Percentiles rank a stretch among this genome's conserved stretches.
phyloP scores from a whole-genome alignment of 2,113 vertebrate species.

The Crotalus horridus region DNA sequence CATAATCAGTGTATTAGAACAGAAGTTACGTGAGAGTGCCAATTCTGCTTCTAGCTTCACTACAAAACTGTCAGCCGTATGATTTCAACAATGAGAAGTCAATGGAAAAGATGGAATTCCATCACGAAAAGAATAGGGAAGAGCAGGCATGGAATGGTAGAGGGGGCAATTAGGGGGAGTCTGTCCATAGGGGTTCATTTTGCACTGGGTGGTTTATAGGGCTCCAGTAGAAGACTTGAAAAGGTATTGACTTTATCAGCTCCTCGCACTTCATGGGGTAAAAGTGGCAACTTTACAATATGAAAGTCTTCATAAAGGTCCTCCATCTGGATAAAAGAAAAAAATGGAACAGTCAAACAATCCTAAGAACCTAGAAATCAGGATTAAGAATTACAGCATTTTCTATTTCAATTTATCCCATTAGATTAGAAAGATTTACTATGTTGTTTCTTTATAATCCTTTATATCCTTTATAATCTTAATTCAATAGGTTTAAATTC shows the following conservation, averaged over 20 bases:
- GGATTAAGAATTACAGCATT: neutral
- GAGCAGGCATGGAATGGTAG: slow-evolving; percentile 44
- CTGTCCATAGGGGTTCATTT: slow-evolving; percentile 48
- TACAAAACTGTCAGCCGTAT: neutral
- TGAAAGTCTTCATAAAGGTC: slow-evolving; percentile 96
- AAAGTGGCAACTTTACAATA: slow-evolving; percentile 89
- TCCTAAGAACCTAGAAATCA: neutral
- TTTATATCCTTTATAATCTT: neutral
- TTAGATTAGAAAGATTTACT: neutral
- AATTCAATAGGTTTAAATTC: neutral
- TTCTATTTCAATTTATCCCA: neutral
- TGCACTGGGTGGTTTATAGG: slow-evolving; percentile 84
- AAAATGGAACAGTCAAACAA: neutral
- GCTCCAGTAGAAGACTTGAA: slow-evolving; percentile 88
- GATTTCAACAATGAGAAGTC: neutral
- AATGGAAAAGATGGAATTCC: neutral
- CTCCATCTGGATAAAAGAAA: slow-evolving; percentile 78
- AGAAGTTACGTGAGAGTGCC: neutral
- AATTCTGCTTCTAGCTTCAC: neutral
- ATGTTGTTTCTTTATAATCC: neutral
- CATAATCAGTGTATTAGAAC: slow-evolving; percentile 24
- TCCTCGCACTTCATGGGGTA: slow-evolving; percentile 90
- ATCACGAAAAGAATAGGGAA: slow-evolving; percentile 35
- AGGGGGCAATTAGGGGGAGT: neutral
- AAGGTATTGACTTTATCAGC: slow-evolving; percentile 91